Evolutionary conservation across 2,888 invertebrate species (phyloP).

Genomic region (Microplitis deprimator): DNA sequence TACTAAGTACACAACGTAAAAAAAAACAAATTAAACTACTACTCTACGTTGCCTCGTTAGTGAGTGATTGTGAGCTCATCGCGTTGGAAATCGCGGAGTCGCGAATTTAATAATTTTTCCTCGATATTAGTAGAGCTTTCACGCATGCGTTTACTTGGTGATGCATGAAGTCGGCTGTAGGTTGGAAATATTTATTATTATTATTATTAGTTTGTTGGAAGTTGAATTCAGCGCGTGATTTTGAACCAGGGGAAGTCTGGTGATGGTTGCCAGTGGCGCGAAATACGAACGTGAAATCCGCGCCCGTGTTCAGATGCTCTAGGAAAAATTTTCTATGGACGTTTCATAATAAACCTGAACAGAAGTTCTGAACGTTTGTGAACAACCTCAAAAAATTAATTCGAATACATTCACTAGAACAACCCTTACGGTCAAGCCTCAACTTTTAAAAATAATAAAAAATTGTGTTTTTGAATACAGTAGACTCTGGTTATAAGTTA

Average conservation of each 20-base stretch:
- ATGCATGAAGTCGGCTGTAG: neutral
- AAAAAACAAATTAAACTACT: slow-evolving; percentile 20
- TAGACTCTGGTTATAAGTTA: too few species aligned
- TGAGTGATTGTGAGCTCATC: slow-evolving; percentile 16
- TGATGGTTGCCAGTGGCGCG: too few species aligned
- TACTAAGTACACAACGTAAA: slow-evolving; percentile 1
- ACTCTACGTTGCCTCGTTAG: slow-evolving; percentile 10
- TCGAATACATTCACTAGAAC: too few species aligned
- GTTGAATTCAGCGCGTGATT: neutral
- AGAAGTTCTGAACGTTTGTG: too few species aligned
- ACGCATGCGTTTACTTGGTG: neutral
- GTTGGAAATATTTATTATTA: neutral
- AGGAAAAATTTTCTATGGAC: too few species aligned
- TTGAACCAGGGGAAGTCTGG: neutral
- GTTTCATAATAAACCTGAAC: too few species aligned
- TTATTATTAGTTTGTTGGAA: neutral
- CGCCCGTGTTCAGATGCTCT: too few species aligned
- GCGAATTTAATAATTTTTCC: slow-evolving; percentile 7
- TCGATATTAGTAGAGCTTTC: neutral
- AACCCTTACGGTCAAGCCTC: too few species aligned
- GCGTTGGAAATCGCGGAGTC: neutral
- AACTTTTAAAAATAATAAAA: too few species aligned
- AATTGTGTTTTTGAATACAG: too few species aligned
- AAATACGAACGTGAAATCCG: too few species aligned
- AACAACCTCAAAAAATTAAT: too few species aligned